phyloP scores from a whole-genome alignment of 2,888 invertebrate genomes.

The Tenthredo mesomela region DNA sequence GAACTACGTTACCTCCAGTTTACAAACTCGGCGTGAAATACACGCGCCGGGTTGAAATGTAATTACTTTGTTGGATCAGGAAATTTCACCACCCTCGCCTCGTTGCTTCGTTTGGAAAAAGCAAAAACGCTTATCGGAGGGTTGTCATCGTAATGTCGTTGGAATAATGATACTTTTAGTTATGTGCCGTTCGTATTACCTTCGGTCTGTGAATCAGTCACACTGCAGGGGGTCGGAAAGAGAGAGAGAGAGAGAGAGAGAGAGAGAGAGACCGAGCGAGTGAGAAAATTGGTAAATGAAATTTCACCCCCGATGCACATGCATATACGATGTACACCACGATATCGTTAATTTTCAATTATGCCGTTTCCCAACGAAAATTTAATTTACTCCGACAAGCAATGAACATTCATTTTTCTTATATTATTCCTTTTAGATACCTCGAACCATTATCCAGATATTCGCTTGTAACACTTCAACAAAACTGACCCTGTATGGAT shows the following conservation, averaged over 20 bases:
- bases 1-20: slow-evolving; percentile 1
- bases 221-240: neutral
- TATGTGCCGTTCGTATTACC: neutral
- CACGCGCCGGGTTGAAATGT: slow-evolving; percentile 27
- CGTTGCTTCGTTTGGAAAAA: neutral
- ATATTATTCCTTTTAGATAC: too few species aligned
- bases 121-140: slow-evolving; percentile 21
- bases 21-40: slow-evolving; percentile 39
- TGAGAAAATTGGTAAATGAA: neutral
- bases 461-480: too few species aligned
- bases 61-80: slow-evolving; percentile 27
- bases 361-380: too few species aligned
- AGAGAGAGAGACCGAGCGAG: too few species aligned
- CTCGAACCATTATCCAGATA: too few species aligned
- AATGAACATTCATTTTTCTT: too few species aligned
- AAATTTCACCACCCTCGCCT: slow-evolving; percentile 7
- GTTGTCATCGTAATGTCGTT: slow-evolving; percentile 14
- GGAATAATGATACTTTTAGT: slow-evolving; percentile 24
- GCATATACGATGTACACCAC: neutral
- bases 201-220: neutral
- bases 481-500: too few species aligned
- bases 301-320: neutral
- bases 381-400: too few species aligned
- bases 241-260: neutral
- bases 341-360: too few species aligned